Evolutionary conservation across 2,113 vertebrate species (phyloP).

Genomic region (Puntigrus tetrazona): DNA sequence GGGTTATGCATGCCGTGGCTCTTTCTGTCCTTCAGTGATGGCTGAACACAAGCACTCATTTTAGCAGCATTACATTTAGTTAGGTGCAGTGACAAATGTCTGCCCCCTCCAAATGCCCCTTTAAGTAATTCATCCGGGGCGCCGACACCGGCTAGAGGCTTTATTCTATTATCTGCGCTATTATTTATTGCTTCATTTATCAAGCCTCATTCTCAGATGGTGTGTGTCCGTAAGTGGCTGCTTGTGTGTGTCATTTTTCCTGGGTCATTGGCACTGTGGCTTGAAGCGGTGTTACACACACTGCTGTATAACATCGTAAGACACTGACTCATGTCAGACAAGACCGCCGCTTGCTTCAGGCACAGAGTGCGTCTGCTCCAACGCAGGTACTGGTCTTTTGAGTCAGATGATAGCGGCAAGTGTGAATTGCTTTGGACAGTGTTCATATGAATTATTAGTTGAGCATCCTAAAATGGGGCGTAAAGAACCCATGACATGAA

Average conservation of each 20-base stretch:
- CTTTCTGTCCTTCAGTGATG: slow-evolving; percentile 13
- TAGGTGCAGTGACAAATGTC: background rate
- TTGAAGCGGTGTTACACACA: slow-evolving; percentile 25
- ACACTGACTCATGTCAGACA: slow-evolving; percentile 25
- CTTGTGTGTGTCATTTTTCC: slow-evolving; percentile 31
- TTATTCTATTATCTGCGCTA: slow-evolving; percentile 20
- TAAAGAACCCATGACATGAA: background rate
- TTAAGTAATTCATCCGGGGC: slow-evolving; percentile 14
- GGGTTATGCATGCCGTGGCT: background rate
- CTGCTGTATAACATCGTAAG: slow-evolving; percentile 6
- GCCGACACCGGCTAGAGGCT: background rate
- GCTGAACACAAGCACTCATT: slow-evolving; percentile 9
- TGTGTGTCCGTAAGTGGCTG: slow-evolving; percentile 37
- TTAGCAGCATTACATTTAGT: slow-evolving; percentile 22
- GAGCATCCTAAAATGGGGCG: background rate
- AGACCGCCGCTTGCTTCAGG: background rate
- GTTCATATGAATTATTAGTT: background rate
- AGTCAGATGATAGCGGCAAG: slow-evolving; percentile 3
- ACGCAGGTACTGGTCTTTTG: slow-evolving; percentile 3
- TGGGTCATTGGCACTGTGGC: slow-evolving; percentile 19
- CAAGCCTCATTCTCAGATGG: slow-evolving; percentile 52
- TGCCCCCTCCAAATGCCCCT: background rate
- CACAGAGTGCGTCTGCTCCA: background rate
- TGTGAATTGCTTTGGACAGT: slow-evolving; percentile 24
- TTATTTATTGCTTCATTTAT: slow-evolving; percentile 31